These are phyloP conservation scores for Columba janthina DNA, from an alignment of 2,113 vertebrate genomes.

Conservation along the genomic window DNA sequence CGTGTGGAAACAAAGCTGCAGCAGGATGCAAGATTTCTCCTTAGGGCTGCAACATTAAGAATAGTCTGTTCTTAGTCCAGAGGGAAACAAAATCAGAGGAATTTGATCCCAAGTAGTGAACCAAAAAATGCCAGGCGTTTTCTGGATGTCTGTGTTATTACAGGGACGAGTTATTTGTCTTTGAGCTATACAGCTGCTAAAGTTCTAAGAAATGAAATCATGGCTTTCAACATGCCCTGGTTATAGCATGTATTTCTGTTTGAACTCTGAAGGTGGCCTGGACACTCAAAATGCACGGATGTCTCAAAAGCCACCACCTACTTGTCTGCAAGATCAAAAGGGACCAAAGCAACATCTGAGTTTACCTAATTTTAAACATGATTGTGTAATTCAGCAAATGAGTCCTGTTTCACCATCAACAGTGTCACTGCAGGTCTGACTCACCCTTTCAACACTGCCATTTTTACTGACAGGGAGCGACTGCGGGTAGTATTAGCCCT, in stretches of 20 bases:
- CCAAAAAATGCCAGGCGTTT: conserved; percentile 54
- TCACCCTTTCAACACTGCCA: not conserved
- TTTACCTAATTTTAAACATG: not conserved
- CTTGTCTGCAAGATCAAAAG: conserved; percentile 25
- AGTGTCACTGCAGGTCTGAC: not conserved
- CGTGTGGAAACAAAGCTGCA: not conserved
- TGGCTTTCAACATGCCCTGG: not conserved
- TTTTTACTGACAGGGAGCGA: not conserved
- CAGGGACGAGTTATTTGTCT: conserved; percentile 53
- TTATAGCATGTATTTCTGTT: not conserved
- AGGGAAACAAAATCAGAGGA: conserved; percentile 10
- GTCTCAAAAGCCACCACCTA: not conserved
- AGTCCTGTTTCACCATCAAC: not conserved
- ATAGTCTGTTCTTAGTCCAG: conserved; percentile 14
- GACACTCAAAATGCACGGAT: not conserved
- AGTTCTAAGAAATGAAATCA: conserved; percentile 59
- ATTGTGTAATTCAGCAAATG: not conserved
- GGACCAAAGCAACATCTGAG: not conserved
- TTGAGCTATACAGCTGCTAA: conserved; percentile 34
- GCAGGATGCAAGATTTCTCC: not conserved
- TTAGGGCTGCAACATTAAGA: not conserved
- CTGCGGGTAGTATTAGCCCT: not conserved
- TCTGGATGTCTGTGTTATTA: conserved; percentile 57
- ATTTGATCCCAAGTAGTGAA: conserved; percentile 23
- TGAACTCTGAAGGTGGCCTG: conserved; percentile 19